A percentile compares a stretch with the other conserved stretches of the same genome.
These are phyloP conservation scores for Caenorhabditis afra DNA, from an alignment of 2,888 invertebrate species.

Conservation along the genomic window DNA sequence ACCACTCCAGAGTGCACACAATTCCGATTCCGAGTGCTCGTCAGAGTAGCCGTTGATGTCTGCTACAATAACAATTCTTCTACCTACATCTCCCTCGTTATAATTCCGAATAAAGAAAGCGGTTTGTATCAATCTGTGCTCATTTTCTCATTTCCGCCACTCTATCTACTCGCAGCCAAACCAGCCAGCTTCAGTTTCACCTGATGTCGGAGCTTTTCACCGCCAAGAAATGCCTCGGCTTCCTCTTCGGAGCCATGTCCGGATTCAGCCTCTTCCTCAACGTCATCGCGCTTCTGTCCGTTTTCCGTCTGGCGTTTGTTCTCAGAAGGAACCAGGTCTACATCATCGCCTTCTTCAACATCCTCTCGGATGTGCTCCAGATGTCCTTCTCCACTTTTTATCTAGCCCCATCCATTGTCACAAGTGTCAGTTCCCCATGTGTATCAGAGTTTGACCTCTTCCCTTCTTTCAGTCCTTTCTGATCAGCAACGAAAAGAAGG, in stretches of 20 bases:
- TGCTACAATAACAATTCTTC: background rate
- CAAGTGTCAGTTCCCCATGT: slow-evolving; percentile 26
- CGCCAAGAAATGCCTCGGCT: slow-evolving; percentile 30
- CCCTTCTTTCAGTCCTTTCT: slow-evolving; percentile 25
- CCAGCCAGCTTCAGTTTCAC: too few species aligned
- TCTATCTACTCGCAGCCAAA: background rate
- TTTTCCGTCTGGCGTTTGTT: slow-evolving; percentile 37
- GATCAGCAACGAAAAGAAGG: slow-evolving; percentile 10
- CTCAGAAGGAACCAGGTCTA: slow-evolving; percentile 51
- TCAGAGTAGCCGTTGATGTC: background rate
- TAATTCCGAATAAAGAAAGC: slow-evolving; percentile 5
- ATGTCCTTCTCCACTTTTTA: slow-evolving; percentile 48
- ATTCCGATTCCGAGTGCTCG: slow-evolving; percentile 36
- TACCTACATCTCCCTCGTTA: background rate
- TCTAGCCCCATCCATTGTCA: slow-evolving; percentile 50
- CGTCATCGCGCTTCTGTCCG: slow-evolving; percentile 40
- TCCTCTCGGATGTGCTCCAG: slow-evolving; percentile 54
- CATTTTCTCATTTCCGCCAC: slow-evolving; percentile 24
- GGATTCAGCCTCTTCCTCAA: slow-evolving; percentile 31
- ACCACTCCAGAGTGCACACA: slow-evolving; percentile 26
- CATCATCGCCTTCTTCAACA: slow-evolving; percentile 58
- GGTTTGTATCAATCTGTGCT: background rate
- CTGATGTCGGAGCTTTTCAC: slow-evolving; percentile 2
- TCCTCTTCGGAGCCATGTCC: slow-evolving; percentile 35
- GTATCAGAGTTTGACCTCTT: too few species aligned